Evolutionary conservation across 2,888 invertebrate species (phyloP).

Genomic region (Oscheius myriophilus): DNA sequence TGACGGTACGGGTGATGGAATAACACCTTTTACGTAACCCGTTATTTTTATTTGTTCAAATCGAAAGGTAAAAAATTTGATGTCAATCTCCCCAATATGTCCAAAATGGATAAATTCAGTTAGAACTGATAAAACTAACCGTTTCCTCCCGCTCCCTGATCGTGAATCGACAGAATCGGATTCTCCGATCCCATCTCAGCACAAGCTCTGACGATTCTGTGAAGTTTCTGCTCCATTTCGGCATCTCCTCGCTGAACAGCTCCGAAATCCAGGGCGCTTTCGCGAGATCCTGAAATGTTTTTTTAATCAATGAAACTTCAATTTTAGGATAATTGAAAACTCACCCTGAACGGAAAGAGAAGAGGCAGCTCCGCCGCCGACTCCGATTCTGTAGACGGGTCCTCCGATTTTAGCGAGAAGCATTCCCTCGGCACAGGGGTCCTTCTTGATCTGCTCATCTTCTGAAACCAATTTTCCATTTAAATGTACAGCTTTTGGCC

Average conservation of each 20-base stretch:
- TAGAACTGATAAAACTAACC: slow-evolving; percentile 65
- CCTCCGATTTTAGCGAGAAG: slow-evolving; percentile 93
- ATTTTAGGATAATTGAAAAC: not conserved
- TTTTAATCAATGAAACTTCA: not conserved
- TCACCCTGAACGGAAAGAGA: slow-evolving; percentile 79
- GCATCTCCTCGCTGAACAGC: slow-evolving; percentile 96
- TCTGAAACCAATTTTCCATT: slow-evolving; percentile 34
- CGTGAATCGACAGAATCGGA: slow-evolving; percentile 93
- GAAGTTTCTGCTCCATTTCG: slow-evolving; percentile 97
- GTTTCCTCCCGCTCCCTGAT: slow-evolving; percentile 96
- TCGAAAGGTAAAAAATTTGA: too few species aligned
- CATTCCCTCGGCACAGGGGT: slow-evolving; percentile 68
- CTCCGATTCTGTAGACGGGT: slow-evolving; percentile 95
- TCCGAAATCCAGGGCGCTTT: slow-evolving; percentile 84
- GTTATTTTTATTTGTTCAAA: too few species aligned
- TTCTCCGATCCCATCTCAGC: slow-evolving; percentile 82
- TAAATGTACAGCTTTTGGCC: too few species aligned
- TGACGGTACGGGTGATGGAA: too few species aligned
- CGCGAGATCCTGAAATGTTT: slow-evolving; percentile 81
- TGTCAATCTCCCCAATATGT: too few species aligned
- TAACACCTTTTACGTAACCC: too few species aligned
- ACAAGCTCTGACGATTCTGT: slow-evolving; percentile 90
- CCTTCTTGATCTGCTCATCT: slow-evolving; percentile 45
- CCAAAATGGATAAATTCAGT: not conserved
- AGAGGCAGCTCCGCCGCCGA: slow-evolving; percentile 97